Evolutionary conservation across 1,140 invertebrate genomes (phyloP).

Genomic region (Euschistus heros): DNA sequence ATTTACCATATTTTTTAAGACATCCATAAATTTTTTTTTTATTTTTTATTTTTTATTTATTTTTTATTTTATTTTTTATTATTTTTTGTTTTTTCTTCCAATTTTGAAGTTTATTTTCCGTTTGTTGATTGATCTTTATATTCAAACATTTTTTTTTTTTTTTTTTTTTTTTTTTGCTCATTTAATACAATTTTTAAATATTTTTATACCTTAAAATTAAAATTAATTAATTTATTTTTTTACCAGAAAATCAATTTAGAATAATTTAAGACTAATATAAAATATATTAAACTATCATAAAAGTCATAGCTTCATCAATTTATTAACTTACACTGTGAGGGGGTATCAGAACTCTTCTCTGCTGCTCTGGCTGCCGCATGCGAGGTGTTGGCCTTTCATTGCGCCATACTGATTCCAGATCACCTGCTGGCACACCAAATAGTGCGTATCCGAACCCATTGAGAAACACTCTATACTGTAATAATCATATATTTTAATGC

Average conservation of each 20-base stretch:
- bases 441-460: conserved; percentile 65
- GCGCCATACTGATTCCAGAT: conserved; percentile 58
- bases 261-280: neutral
- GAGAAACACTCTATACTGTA: conserved; percentile 63
- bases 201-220: neutral
- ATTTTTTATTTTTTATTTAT: no score
- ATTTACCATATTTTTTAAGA: no score
- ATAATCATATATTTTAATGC: conserved; percentile 17
- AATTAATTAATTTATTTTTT: neutral
- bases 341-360: conserved; percentile 24
- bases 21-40: no score
- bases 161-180: no score
- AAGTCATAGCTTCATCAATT: neutral
- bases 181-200: no score
- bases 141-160: no score
- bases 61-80: no score
- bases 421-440: conserved; percentile 58
- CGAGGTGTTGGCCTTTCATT: conserved; percentile 40
- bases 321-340: conserved; percentile 22
- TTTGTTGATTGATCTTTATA: no score
- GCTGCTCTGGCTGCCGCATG: conserved; percentile 18
- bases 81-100: no score
- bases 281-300: no score
- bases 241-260: neutral
- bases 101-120: no score